Percentiles rank a stretch among this genome's conserved stretches.
Conservation (phyloP, 1,140 invertebrate species). For the Diplogasteroides magnus region DNA sequence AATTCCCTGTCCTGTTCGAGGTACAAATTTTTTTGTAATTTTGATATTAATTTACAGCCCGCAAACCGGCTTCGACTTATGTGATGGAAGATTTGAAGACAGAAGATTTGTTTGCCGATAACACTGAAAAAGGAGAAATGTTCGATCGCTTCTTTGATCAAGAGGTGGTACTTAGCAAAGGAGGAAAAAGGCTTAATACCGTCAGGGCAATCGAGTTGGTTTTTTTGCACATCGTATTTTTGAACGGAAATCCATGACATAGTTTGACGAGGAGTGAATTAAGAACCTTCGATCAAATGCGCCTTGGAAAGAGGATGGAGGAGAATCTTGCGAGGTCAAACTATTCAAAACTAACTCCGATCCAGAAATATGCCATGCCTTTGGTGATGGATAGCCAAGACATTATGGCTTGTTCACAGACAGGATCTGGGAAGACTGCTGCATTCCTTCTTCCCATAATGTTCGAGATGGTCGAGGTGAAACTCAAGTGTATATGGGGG, state of each 20-base stretch:
- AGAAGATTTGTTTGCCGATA: constrained; percentile 62
- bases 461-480: constrained; percentile 84
- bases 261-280: constrained; percentile 56
- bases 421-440: constrained; percentile 79
- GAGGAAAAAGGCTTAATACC: not conserved
- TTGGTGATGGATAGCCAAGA: constrained; percentile 15
- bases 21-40: no score
- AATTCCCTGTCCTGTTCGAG: no score
- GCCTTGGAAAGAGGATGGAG: constrained; percentile 2
- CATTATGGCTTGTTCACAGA: constrained; percentile 50
- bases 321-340: constrained; percentile 76
- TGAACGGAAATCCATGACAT: constrained; percentile 61
- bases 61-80: constrained; percentile 60
- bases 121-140: constrained; percentile 67
- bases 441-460: constrained; percentile 91
- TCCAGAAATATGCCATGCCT: not conserved
- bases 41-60: no score
- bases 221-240: constrained; percentile 60
- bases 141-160: constrained; percentile 69
- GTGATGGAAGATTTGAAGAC: constrained; percentile 70
- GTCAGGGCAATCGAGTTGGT: no score
- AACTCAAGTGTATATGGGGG: constrained; percentile 26
- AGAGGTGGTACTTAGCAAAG: constrained; percentile 56
- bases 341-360: constrained; percentile 61
- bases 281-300: constrained; percentile 10